Base-by-base conservation (phyloP, 2,113 vertebrate genomes). In the Archocentrus centrarchus region DNA sequence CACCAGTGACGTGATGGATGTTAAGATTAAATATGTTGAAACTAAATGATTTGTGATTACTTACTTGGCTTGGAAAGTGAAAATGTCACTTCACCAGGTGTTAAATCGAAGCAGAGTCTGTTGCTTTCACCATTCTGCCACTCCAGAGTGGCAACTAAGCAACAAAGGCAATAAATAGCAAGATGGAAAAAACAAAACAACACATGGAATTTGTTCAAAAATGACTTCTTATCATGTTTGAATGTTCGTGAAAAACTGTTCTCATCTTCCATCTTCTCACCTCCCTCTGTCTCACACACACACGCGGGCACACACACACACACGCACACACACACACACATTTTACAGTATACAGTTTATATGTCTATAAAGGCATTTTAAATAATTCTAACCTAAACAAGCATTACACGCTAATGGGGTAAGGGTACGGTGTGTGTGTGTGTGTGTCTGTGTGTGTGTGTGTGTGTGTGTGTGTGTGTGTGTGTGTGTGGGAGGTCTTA, bases 201-300 rank as follows among this genome's bases (percentile, higher is more conserved):
- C 57, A 24, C 57, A 75, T 81, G 81, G 70, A 82, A 58, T 50
- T 68, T 79, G 66, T 87, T 78, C 77, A 64, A 79, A 63, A 53
- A 68, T 6, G 39, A 59, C 44, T 60, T 60, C 62, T 75, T 66
- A 44, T 88, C 44, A 70, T 70, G 66, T 50, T 68, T 82, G 22
- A 44, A 59, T 44, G 59, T 84, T 82, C 1, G 82, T 84, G 85
- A 87, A 80, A 85, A 89, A 63, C 50, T 50, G 44, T 70, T 70
- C 64, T 70, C 41, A 50, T 4, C 64, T 30, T 70, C 6, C 22
- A 4, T 64, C 32, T 85, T 88, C 88, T 83, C 84, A 83, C 76
- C 83, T 90, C 82, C 76, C 32, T 85, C 88, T 62, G 64, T 64
- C 59, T 2, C 39, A 57, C n/a, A 55, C 24, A 37, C 30, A 62